These are phyloP conservation scores for Jacana jacana DNA, from an alignment of 2,113 vertebrate genomes.

Conservation along the genomic window DNA sequence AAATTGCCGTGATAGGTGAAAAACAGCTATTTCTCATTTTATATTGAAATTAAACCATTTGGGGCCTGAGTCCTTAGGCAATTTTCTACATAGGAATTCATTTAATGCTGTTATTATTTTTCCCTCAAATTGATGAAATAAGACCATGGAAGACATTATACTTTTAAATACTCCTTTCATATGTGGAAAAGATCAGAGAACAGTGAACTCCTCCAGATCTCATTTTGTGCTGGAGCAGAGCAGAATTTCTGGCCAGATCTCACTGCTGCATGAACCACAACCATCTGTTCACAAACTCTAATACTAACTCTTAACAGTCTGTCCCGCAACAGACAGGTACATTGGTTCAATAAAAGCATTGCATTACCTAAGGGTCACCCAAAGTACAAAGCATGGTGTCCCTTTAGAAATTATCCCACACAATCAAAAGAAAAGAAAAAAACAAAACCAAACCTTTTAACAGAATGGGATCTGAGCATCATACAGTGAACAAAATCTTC, in stretches of 20 bases:
- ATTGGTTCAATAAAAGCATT: neutral
- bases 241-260: neutral
- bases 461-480: neutral
- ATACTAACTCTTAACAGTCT: too few relatives aligned
- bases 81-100: constrained; percentile 30
- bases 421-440: neutral
- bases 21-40: constrained; percentile 41
- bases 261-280: neutral
- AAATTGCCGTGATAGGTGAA: constrained; percentile 37
- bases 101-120: constrained; percentile 53
- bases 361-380: neutral
- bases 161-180: constrained; percentile 49
- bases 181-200: constrained; percentile 21
- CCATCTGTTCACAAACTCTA: neutral
- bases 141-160: neutral
- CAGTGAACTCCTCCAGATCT: neutral
- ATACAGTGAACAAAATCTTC: neutral
- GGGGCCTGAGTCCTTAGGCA: constrained; percentile 30
- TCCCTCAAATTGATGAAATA: constrained; percentile 18
- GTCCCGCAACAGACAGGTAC: neutral
- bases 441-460: neutral
- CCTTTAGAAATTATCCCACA: neutral
- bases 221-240: neutral
- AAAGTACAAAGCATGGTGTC: neutral
- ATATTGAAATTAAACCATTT: constrained; percentile 47